phyloP scores from a whole-genome alignment of 2,113 vertebrate genomes.

The Hiodon alosoides region DNA sequence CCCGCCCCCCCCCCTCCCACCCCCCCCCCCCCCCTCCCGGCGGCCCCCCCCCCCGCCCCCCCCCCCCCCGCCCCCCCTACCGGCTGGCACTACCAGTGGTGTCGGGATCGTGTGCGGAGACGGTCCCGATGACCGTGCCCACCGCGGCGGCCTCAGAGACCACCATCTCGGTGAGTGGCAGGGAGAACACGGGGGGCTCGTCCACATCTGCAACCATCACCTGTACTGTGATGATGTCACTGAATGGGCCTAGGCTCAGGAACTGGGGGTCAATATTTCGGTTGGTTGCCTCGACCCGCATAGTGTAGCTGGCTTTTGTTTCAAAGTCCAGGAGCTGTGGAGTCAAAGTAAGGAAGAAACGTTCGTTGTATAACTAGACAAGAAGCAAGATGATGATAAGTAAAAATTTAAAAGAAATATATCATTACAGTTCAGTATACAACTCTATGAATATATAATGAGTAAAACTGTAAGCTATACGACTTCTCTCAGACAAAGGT shows the following conservation, averaged over 20 bases:
- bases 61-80: constrained; percentile 46
- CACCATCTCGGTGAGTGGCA: constrained; percentile 70
- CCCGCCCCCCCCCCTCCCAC: background rate
- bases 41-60: background rate
- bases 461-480: too few relatives aligned
- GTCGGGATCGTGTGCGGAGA: constrained; percentile 87
- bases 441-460: too few relatives aligned
- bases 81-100: constrained; percentile 78
- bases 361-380: background rate
- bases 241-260: constrained; percentile 79
- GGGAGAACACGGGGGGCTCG: constrained; percentile 80
- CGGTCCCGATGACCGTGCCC: constrained; percentile 82
- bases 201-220: constrained; percentile 89
- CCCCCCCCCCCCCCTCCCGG: background rate
- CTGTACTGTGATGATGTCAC: constrained; percentile 77
- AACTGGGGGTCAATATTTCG: constrained; percentile 84
- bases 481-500: too few relatives aligned
- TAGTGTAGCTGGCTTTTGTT: constrained; percentile 77
- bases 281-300: constrained; percentile 88
- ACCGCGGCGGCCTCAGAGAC: constrained; percentile 84
- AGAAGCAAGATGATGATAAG: background rate
- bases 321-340: constrained; percentile 86
- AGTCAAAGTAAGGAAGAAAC: constrained; percentile 3
- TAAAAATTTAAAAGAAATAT: background rate
- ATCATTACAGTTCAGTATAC: background rate